These are phyloP conservation scores for Hyperoplus immaculatus DNA, from an alignment of 2,797 vertebrate genomes.

Conservation along the genomic window DNA sequence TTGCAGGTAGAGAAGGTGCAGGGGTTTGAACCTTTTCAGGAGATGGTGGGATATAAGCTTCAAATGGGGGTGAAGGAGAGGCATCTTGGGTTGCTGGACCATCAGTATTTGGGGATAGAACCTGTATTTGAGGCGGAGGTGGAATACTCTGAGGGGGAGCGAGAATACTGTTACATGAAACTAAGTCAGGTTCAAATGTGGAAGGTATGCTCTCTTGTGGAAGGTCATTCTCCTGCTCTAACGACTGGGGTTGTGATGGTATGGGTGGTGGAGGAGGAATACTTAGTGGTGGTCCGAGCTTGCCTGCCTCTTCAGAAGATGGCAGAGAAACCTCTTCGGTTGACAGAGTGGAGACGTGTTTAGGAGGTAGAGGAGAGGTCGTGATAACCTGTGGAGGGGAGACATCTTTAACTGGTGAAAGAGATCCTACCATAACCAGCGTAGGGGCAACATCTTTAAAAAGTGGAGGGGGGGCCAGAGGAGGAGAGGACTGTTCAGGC, in stretches of 20 bases:
- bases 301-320: not conserved
- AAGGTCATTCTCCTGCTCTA: constrained; percentile 37
- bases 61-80: not conserved
- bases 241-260: constrained; percentile 17
- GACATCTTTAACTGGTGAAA: constrained; percentile 19
- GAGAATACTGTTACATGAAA: constrained; percentile 51
- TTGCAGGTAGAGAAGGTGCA: constrained; percentile 33
- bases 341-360: constrained; percentile 18
- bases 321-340: constrained; percentile 30
- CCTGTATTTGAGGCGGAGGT: constrained; percentile 58
- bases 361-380: constrained; percentile 3
- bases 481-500: constrained; percentile 24
- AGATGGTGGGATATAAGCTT: not conserved
- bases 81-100: constrained; percentile 28
- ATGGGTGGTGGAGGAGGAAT: constrained; percentile 62
- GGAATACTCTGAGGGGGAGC: constrained; percentile 60
- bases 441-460: constrained; percentile 18
- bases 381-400: constrained; percentile 10
- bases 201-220: constrained; percentile 34
- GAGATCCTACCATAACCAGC: not conserved
- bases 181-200: constrained; percentile 21
- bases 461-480: not conserved
- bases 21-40: constrained; percentile 39
- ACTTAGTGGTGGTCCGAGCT: constrained; percentile 52
- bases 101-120: constrained; percentile 16